phyloP scores from a whole-genome alignment of 2,797 vertebrate species.

The Platalea minor region DNA sequence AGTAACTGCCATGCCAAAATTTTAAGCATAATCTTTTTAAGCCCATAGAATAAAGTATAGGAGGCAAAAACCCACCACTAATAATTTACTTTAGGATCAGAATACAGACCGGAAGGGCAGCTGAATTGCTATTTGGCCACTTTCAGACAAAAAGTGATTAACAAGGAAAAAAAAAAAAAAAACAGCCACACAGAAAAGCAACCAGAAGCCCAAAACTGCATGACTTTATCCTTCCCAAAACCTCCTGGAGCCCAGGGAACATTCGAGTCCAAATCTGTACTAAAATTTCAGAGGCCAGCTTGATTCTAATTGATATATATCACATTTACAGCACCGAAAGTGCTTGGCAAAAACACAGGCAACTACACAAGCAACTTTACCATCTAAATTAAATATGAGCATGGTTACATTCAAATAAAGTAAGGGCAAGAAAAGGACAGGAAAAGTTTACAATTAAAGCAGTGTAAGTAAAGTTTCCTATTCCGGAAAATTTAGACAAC shows the following conservation, averaged over 20 bases:
- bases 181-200: not conserved
- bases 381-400: not conserved
- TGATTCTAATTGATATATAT: not conserved
- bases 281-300: not conserved
- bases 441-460: not conserved
- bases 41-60: not conserved
- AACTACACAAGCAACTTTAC: not conserved
- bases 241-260: not conserved
- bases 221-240: not conserved
- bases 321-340: not conserved
- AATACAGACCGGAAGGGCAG: not conserved
- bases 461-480: not conserved
- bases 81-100: not conserved
- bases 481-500: slow-evolving; percentile 11
- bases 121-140: not conserved
- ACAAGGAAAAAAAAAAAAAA: not conserved
- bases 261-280: not conserved
- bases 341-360: not conserved
- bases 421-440: slow-evolving; percentile 24
- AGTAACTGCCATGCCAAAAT: not conserved
- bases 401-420: not conserved
- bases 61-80: not conserved
- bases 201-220: not conserved
- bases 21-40: not conserved
- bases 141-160: not conserved